Percentiles rank a stretch among this genome's conserved stretches.
phyloP scores from a whole-genome alignment of 1,140 invertebrate genomes.

The Nixonia krombeini region DNA sequence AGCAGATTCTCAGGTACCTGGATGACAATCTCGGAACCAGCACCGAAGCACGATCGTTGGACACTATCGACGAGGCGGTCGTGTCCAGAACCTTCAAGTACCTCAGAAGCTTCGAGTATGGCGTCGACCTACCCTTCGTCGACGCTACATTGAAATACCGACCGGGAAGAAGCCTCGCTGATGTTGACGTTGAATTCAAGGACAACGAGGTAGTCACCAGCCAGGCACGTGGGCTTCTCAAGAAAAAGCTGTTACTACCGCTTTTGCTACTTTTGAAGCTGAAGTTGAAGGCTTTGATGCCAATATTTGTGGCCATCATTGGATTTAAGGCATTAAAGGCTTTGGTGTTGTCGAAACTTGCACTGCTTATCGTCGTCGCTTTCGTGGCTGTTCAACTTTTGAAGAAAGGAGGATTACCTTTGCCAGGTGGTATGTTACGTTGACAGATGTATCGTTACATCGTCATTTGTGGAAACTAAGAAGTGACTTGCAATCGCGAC shows the following conservation, averaged over 20 bases:
- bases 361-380: constrained; percentile 82
- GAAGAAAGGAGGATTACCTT: constrained; percentile 75
- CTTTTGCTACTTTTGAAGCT: constrained; percentile 84
- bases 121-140: constrained; percentile 76
- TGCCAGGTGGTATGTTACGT: constrained; percentile 67
- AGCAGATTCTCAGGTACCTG: constrained; percentile 80
- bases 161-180: constrained; percentile 65
- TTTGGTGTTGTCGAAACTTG: constrained; percentile 84
- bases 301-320: constrained; percentile 83
- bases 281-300: constrained; percentile 87
- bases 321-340: constrained; percentile 87
- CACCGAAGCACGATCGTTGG: constrained; percentile 72
- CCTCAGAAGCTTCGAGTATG: constrained; percentile 80
- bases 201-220: constrained; percentile 78
- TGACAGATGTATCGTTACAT: no score
- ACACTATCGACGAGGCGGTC: constrained; percentile 82
- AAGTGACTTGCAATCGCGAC: no score
- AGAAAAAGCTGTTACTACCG: constrained; percentile 86
- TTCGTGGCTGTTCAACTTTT: constrained; percentile 84
- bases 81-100: constrained; percentile 79
- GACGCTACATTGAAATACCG: constrained; percentile 67
- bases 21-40: constrained; percentile 78
- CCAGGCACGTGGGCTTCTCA: constrained; percentile 79
- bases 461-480: no score
- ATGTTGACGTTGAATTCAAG: constrained; percentile 78